Percentiles rank a stretch among this genome's conserved stretches.
phyloP scores from a whole-genome alignment of 2,113 vertebrate species.

The Trinectes maculatus region DNA sequence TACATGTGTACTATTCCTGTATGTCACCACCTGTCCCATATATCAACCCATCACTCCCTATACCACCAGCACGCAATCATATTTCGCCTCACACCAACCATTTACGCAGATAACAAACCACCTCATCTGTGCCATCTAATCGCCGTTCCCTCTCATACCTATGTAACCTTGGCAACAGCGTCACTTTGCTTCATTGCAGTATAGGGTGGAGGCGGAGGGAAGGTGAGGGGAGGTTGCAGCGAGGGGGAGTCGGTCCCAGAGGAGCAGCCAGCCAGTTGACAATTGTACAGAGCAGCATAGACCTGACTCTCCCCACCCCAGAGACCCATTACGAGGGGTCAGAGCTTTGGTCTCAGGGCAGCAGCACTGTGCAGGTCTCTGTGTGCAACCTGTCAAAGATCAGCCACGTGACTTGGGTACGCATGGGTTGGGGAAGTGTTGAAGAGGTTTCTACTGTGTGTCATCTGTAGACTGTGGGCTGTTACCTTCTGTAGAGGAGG shows the following conservation, averaged over 20 bases:
- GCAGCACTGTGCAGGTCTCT: constrained; percentile 9
- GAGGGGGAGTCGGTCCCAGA: constrained; percentile 27
- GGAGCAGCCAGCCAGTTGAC: constrained; percentile 50
- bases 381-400: constrained; percentile 54
- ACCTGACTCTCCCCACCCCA: neutral
- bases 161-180: constrained; percentile 63
- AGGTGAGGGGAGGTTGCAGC: constrained; percentile 15
- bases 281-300: constrained; percentile 36
- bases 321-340: constrained; percentile 65
- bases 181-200: constrained; percentile 50
- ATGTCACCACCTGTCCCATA: neutral
- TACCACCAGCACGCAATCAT: constrained; percentile 10
- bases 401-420: constrained; percentile 37
- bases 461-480: constrained; percentile 12
- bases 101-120: constrained; percentile 36
- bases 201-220: constrained; percentile 18
- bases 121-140: constrained; percentile 28
- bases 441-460: neutral
- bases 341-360: constrained; percentile 36
- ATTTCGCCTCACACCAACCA: constrained; percentile 15
- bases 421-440: neutral
- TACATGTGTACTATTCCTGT: neutral
- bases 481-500: too few species aligned
- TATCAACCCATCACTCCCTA: neutral
- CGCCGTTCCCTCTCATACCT: constrained; percentile 1